Percentiles rank a stretch among this genome's conserved stretches.
phyloP scores from a whole-genome alignment of 2,888 invertebrate species.

The Cosmia trapezina region DNA sequence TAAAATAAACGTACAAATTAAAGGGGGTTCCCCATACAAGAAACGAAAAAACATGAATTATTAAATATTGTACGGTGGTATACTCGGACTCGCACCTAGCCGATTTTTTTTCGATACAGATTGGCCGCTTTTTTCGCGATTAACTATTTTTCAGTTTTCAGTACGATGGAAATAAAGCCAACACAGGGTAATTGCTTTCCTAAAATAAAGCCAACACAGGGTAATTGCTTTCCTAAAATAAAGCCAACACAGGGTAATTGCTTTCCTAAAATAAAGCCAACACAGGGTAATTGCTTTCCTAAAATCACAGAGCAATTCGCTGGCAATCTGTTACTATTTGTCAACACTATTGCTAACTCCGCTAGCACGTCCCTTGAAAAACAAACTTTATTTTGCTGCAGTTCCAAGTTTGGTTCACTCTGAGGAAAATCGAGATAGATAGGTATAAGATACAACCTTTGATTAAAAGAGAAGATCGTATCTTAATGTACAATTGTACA shows the following conservation, averaged over 20 bases:
- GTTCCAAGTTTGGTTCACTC: background rate
- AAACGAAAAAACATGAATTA: no score
- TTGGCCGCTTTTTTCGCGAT: no score
- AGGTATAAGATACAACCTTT: background rate
- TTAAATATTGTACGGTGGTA: no score
- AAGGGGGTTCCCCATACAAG: no score
- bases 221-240: conserved; percentile 14
- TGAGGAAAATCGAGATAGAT: background rate
- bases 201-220: no score
- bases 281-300: background rate
- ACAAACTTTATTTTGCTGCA: background rate
- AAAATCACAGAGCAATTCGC: conserved; percentile 16
- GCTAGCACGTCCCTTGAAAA: background rate
- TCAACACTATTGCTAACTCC: background rate
- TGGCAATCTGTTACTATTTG: conserved; percentile 24
- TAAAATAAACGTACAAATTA: no score
- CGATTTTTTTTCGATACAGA: no score
- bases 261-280: background rate
- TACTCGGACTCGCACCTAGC: no score
- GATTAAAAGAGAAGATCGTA: no score
- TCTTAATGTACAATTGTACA: no score
- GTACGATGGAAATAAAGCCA: background rate
- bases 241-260: conserved; percentile 14
- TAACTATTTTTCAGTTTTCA: background rate
- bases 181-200: no score